These are phyloP conservation scores for Oscheius sp. DNA, from an alignment of 2,888 invertebrate genomes.

Conservation along the genomic window DNA sequence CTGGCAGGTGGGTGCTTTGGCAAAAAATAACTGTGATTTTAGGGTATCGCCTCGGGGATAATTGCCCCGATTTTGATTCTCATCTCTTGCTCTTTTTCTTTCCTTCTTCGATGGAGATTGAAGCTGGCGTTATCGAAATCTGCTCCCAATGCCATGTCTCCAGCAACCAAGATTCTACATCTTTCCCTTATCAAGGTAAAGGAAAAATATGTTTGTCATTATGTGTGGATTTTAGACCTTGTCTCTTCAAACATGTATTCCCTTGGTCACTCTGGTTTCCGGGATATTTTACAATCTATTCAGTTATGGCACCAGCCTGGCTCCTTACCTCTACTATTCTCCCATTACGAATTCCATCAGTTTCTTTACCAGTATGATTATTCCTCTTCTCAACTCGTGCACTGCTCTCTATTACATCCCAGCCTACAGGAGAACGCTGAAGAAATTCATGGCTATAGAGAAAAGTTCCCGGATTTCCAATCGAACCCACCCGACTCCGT, in stretches of 20 bases:
- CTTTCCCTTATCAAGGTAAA: conserved; percentile 8
- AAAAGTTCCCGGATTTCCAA: too few species aligned
- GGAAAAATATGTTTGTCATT: neutral
- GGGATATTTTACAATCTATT: neutral
- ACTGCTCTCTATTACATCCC: conserved; percentile 12
- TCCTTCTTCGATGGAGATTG: neutral
- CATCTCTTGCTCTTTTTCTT: neutral
- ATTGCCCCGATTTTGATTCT: neutral
- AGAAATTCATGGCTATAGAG: too few species aligned
- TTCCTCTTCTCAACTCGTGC: conserved; percentile 7
- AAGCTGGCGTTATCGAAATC: neutral
- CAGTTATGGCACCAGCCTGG: neutral
- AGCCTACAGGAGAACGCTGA: neutral
- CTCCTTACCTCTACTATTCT: neutral
- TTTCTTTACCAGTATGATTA: conserved; percentile 1
- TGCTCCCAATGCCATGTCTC: neutral
- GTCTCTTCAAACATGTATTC: neutral
- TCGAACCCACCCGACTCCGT: neutral
- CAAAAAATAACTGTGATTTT: neutral
- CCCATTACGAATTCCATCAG: conserved; percentile 8
- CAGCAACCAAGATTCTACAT: neutral
- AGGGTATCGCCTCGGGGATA: neutral
- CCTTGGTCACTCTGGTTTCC: neutral
- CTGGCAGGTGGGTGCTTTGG: neutral
- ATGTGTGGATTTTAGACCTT: neutral